Conservation (phyloP, 2,888 invertebrate genomes). For the Coecobrya sp. region DNA sequence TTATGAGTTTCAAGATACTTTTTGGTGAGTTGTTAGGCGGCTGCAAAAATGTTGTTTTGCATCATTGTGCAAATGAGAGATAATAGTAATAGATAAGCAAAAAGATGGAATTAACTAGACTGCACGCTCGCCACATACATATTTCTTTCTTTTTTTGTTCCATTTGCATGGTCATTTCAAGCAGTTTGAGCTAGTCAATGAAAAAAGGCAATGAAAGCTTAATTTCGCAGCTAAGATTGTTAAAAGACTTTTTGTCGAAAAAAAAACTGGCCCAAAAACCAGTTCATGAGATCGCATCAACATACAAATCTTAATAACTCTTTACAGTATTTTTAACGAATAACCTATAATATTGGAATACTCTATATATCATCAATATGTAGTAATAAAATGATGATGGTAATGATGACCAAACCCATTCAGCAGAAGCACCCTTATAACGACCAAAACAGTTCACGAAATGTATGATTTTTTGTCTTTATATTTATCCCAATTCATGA, state of each 20-base stretch:
- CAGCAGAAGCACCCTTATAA: neutral
- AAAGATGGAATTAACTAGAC: slow-evolving; percentile 37
- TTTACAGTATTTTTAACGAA: slow-evolving; percentile 40
- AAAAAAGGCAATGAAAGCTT: slow-evolving; percentile 55
- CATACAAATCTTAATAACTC: neutral
- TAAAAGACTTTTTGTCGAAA: neutral
- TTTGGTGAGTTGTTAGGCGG: slow-evolving; percentile 25
- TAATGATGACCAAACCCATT: slow-evolving; percentile 53
- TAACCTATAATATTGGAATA: neutral
- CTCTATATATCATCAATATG: slow-evolving; percentile 45
- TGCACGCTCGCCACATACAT: slow-evolving; percentile 19
- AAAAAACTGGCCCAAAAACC: slow-evolving; percentile 57
- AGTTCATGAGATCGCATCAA: slow-evolving; percentile 56
- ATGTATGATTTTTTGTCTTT: neutral
- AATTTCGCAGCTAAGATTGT: slow-evolving; percentile 16
- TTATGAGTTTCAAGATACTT: slow-evolving; percentile 30
- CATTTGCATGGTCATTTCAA: slow-evolving; percentile 32
- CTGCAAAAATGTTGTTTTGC: slow-evolving; percentile 51
- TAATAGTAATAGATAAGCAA: slow-evolving; percentile 26
- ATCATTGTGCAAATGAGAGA: slow-evolving; percentile 53
- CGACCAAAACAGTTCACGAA: slow-evolving; percentile 39
- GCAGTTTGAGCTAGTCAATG: slow-evolving; percentile 34
- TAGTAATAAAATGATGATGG: slow-evolving; percentile 30
- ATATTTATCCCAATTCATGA: neutral
- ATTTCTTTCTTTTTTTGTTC: slow-evolving; percentile 18